A percentile compares a stretch with the other conserved stretches of the same genome.
phyloP scores from a whole-genome alignment of 2,113 vertebrate species.

The Pitta sordida region DNA sequence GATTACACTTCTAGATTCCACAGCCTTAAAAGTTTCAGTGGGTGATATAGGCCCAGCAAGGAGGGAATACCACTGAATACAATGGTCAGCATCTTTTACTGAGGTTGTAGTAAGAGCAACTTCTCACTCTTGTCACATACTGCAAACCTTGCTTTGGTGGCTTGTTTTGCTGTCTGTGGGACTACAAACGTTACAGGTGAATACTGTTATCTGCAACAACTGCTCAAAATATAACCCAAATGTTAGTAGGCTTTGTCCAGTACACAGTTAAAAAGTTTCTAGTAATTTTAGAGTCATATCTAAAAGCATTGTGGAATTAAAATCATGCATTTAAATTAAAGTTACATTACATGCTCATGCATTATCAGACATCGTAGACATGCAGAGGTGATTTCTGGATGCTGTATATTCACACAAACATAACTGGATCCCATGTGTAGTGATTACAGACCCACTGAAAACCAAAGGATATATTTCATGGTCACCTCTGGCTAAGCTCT shows the following conservation, averaged over 20 bases:
- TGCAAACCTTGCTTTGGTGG: slow-evolving; percentile 16
- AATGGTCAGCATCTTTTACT: neutral
- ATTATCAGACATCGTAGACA: neutral
- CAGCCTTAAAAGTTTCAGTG: neutral
- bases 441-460: neutral
- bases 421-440: neutral
- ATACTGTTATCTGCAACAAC: neutral
- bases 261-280: neutral
- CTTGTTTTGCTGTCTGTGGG: neutral
- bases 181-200: neutral
- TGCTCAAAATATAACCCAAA: neutral
- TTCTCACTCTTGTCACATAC: neutral
- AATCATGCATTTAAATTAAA: neutral
- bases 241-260: neutral
- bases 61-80: neutral
- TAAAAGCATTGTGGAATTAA: neutral
- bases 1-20: neutral
- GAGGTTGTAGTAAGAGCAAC: neutral
- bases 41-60: neutral
- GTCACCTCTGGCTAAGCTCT: neutral
- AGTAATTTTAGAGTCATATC: neutral
- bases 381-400: neutral
- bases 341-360: neutral
- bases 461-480: neutral
- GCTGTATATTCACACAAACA: neutral